phyloP scores from a whole-genome alignment of 2,113 vertebrate species.

The Gnathochromis pfefferi region DNA sequence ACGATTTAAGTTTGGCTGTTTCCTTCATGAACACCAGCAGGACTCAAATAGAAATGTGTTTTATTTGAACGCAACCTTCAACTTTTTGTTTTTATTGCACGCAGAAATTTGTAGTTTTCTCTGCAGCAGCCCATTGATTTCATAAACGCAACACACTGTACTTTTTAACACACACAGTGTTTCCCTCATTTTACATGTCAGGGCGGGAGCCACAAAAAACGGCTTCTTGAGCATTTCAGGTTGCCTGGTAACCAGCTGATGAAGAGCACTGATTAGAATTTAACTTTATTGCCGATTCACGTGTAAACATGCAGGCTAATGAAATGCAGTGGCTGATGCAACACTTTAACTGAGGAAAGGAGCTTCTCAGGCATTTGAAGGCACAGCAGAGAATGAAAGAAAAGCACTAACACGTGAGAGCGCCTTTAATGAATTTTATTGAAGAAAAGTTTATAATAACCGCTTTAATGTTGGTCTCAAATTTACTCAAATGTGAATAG shows the following conservation, averaged over 20 bases:
- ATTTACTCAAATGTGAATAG: rapidly evolving
- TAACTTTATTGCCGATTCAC: neutral
- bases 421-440: neutral
- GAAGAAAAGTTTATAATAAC: neutral
- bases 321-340: neutral
- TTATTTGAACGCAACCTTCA: neutral
- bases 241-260: neutral
- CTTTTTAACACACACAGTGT: neutral
- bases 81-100: neutral
- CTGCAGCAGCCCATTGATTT: neutral
- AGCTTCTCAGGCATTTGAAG: neutral
- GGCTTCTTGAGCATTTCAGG: neutral
- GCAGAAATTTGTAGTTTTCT: neutral
- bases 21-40: neutral
- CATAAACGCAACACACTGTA: neutral
- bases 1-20: neutral
- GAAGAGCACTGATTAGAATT: neutral
- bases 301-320: rapidly evolving
- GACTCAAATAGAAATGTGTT: neutral
- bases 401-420: neutral
- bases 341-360: too few relatives aligned
- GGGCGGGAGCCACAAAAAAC: rapidly evolving
- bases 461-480: rapidly evolving
- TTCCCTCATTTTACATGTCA: neutral
- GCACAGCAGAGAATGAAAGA: neutral